Evolutionary conservation across 2,113 vertebrate species (phyloP).

Genomic region (Asarcornis scutulata): DNA sequence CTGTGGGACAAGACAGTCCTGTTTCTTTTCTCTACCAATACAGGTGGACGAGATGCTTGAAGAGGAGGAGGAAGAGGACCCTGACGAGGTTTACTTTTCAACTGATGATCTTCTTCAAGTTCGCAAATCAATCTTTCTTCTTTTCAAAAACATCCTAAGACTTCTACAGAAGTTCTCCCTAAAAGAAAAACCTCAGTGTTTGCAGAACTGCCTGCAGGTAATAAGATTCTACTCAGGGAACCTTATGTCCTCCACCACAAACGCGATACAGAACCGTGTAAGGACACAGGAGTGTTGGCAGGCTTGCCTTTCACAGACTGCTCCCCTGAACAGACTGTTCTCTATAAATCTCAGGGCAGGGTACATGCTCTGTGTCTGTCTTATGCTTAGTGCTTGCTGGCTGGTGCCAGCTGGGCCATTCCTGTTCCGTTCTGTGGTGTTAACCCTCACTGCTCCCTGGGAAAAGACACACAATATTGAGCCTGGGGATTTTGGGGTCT

Average conservation of each 20-base stretch:
- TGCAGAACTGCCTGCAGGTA: constrained; percentile 85
- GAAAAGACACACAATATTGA: rapidly evolving
- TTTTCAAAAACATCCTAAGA: constrained; percentile 85
- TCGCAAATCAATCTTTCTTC: constrained; percentile 77
- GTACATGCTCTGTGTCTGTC: neutral
- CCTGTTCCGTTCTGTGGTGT: neutral
- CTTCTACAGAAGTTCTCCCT: constrained; percentile 86
- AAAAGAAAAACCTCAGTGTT: constrained; percentile 83
- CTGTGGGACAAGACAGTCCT: neutral
- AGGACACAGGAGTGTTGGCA: neutral
- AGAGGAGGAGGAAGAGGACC: constrained; percentile 57
- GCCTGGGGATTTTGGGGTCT: neutral
- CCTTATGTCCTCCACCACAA: no score
- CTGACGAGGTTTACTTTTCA: constrained; percentile 83
- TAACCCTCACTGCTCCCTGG: rapidly evolving
- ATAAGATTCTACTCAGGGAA: neutral
- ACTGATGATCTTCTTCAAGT: constrained; percentile 80
- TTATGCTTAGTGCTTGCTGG: neutral
- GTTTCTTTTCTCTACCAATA: neutral
- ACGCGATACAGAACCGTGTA: rapidly evolving
- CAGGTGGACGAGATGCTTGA: constrained; percentile 80
- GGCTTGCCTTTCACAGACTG: neutral
- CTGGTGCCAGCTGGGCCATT: neutral
- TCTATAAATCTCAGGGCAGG: neutral
- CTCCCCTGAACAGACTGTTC: neutral